phyloP scores from a whole-genome alignment of 2,888 invertebrate genomes.

The Blera fallax region DNA sequence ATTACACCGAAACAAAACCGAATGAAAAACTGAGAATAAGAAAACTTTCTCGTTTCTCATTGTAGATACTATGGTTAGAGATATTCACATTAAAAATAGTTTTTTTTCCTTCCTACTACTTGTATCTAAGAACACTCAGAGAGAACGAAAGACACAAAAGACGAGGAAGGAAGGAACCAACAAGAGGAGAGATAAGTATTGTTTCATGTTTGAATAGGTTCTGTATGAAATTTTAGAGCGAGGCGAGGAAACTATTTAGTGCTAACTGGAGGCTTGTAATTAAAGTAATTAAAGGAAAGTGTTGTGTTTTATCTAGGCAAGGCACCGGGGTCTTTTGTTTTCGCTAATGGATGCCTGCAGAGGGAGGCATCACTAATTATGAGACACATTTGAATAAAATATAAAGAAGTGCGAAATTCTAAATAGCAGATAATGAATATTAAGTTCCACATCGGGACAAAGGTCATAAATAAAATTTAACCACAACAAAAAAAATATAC shows the following conservation, averaged over 20 bases:
- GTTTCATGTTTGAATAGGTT: slow-evolving; percentile 38
- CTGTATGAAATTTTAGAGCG: background rate
- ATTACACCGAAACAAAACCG: slow-evolving; percentile 36
- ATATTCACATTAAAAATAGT: background rate
- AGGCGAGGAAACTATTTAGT: slow-evolving; percentile 29
- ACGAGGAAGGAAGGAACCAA: slow-evolving; percentile 38
- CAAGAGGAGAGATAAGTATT: slow-evolving; percentile 15
- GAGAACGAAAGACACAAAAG: background rate
- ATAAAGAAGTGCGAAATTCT: background rate
- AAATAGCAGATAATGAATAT: background rate
- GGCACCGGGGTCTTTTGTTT: background rate
- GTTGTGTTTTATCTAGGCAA: slow-evolving; percentile 11
- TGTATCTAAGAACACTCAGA: slow-evolving; percentile 3
- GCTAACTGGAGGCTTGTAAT: slow-evolving; percentile 19
- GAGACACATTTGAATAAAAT: background rate
- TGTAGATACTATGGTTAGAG: slow-evolving; percentile 1
- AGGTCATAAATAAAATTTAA: slow-evolving; percentile 1
- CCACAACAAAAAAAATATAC: background rate
- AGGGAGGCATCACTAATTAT: background rate
- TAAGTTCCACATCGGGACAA: background rate
- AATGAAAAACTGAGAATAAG: slow-evolving; percentile 32
- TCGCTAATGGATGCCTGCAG: background rate
- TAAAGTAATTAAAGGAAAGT: slow-evolving; percentile 54
- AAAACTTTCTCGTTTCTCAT: slow-evolving; percentile 54
- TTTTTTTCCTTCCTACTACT: slow-evolving; percentile 15